These are phyloP conservation scores for Coptotermes formosanus DNA, from an alignment of 1,140 invertebrate genomes.

Conservation along the genomic window DNA sequence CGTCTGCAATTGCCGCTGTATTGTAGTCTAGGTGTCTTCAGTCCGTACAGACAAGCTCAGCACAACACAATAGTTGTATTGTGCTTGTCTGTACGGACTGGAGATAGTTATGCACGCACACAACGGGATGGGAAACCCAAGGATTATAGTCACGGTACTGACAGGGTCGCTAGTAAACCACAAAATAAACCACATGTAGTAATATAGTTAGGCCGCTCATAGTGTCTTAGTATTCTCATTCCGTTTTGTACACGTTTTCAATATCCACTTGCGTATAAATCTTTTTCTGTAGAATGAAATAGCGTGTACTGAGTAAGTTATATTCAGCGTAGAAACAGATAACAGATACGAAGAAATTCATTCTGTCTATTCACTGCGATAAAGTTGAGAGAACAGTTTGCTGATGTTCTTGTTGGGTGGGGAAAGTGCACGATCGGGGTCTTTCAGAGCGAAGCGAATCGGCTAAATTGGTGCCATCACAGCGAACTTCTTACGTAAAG, in stretches of 20 bases:
- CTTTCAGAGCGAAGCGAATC: conserved; percentile 22
- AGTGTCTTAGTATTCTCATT: too few species aligned
- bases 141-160: too few species aligned
- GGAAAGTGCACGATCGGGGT: not conserved
- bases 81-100: too few species aligned
- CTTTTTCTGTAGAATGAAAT: not conserved
- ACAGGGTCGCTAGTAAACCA: too few species aligned
- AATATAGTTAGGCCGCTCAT: too few species aligned
- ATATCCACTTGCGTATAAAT: not conserved
- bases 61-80: too few species aligned
- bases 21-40: too few species aligned
- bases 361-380: not conserved
- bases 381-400: not conserved
- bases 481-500: not conserved
- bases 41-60: too few species aligned
- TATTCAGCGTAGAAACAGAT: not conserved
- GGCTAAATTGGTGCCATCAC: conserved; percentile 8
- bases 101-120: too few species aligned
- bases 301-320: not conserved
- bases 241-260: not conserved
- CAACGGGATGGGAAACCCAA: too few species aligned
- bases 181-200: too few species aligned
- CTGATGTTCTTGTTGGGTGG: conserved; percentile 3
- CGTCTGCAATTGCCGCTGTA: too few species aligned
- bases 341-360: not conserved